Percentiles rank a stretch among this genome's conserved stretches.
These are phyloP conservation scores for Asbolus verrucosus DNA, from an alignment of 1,140 invertebrate genomes.

Conservation along the genomic window DNA sequence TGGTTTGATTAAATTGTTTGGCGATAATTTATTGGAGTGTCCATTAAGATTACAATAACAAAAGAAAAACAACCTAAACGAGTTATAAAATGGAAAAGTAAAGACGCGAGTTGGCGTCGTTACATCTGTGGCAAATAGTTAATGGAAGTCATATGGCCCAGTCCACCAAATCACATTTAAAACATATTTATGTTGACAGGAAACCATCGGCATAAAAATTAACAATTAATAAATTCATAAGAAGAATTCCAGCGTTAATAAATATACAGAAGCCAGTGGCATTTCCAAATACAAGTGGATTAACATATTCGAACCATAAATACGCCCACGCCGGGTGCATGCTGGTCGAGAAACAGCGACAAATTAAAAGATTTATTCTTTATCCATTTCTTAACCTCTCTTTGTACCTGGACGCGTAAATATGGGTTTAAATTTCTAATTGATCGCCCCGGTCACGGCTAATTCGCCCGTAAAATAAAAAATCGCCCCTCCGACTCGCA, in stretches of 20 bases:
- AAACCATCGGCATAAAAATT: slow-evolving; percentile 57
- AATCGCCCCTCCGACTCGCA: slow-evolving; percentile 1
- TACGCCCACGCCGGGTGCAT: slow-evolving; percentile 44
- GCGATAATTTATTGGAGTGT: slow-evolving; percentile 2
- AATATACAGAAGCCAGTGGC: slow-evolving; percentile 50
- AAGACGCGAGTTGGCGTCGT: slow-evolving; percentile 24
- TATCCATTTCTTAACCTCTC: slow-evolving; percentile 40
- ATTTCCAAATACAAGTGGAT: slow-evolving; percentile 49
- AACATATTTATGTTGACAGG: slow-evolving; percentile 56
- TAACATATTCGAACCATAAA: slow-evolving; percentile 52
- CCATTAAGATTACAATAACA: slow-evolving; percentile 32
- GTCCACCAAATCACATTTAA: slow-evolving; percentile 42
- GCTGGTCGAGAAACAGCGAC: slow-evolving; percentile 46
- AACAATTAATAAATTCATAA: slow-evolving; percentile 57
- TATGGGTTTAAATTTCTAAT: slow-evolving; percentile 25
- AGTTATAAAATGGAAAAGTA: slow-evolving; percentile 27
- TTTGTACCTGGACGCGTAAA: slow-evolving; percentile 46
- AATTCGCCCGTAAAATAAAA: slow-evolving; percentile 44
- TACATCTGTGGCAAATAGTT: slow-evolving; percentile 39
- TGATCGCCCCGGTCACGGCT: slow-evolving; percentile 19
- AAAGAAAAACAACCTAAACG: slow-evolving; percentile 29
- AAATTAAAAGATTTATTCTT: slow-evolving; percentile 52
- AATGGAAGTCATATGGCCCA: slow-evolving; percentile 34
- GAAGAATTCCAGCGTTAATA: slow-evolving; percentile 50
- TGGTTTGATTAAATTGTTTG: slow-evolving; percentile 30